phyloP scores from a whole-genome alignment of 23 tunicate species.

The Ascidia mentula region DNA sequence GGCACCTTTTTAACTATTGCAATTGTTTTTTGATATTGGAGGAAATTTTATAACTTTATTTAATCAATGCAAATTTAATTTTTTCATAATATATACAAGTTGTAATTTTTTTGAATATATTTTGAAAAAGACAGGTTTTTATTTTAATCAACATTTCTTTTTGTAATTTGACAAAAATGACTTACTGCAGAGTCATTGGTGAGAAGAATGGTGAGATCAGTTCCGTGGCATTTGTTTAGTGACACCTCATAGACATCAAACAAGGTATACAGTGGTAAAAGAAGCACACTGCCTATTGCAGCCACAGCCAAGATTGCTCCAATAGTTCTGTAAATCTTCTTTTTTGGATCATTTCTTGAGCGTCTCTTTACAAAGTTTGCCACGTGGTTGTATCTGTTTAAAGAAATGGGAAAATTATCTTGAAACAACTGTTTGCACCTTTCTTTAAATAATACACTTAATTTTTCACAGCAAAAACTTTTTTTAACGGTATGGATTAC shows the following conservation, averaged over 20 bases:
- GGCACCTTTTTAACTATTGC: no score
- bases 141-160: no score
- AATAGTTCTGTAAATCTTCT: constrained; percentile 2
- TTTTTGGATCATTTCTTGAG: constrained; percentile 19
- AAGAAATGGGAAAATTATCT: neutral
- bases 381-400: constrained; percentile 29
- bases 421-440: neutral
- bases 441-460: no score
- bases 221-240: neutral
- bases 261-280: constrained; percentile 17
- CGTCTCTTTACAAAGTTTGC: constrained; percentile 15
- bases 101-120: neutral
- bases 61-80: no score
- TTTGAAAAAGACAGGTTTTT: neutral
- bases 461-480: no score
- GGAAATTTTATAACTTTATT: no score
- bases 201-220: neutral
- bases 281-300: constrained; percentile 14
- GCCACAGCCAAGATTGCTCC: constrained; percentile 15
- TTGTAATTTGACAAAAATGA: neutral
- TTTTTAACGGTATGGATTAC: no score
- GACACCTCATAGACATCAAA: constrained; percentile 26
- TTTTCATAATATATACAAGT: no score
- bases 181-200: neutral
- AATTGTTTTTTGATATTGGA: no score